Evolutionary conservation across 2,888 invertebrate species (phyloP), one percentile per base, ranked within the genome.

Genomic region (Laspeyria flexula): DNA sequence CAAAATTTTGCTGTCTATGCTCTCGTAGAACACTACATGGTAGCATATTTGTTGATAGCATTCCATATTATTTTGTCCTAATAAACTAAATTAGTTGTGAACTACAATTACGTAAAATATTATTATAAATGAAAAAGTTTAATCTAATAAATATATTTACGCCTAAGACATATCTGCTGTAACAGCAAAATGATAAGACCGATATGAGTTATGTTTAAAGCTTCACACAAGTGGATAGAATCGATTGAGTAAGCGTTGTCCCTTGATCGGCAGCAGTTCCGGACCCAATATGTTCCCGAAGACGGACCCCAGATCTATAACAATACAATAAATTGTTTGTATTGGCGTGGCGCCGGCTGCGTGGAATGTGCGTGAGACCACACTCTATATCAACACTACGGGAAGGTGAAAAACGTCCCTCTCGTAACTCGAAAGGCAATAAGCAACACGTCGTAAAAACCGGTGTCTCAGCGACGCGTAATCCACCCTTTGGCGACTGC

Each of bases 311-410:
- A 73, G 78, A 86, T 85, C 85, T 83, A 85, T 86, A 86, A 83
- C 83, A 82, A 81, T 81, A 84, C 85, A 85, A 88, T 88, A 88
- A 87, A 88, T 88, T 82, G 81, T 73, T 80, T 83, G 82, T 87
- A 85, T 86, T 81, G 82, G 77, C 55, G 75, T 72, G 41, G 48
- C 39, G 71, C 79, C 87, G 78, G 83, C 73, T 88, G 88, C 60
- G 62, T 57, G 79, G 81, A 86, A 87, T 87, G 87, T 87, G 87
- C 81, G 84, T 83, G 74, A 77, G 76, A 81, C 79, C 81, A 66
- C 65, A 83, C 75, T 82, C 80, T 81, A 80, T 83, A 83, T 80
- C 79, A 77, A 78, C 79, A 73, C 65, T 58, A 56, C 66, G 65
- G 54, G 55, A 70, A 85, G 83, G 84, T 85, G 84, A 83, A 79